These are phyloP conservation scores for Ectropis grisescens DNA, from an alignment of 1,140 invertebrate genomes.

Conservation along the genomic window DNA sequence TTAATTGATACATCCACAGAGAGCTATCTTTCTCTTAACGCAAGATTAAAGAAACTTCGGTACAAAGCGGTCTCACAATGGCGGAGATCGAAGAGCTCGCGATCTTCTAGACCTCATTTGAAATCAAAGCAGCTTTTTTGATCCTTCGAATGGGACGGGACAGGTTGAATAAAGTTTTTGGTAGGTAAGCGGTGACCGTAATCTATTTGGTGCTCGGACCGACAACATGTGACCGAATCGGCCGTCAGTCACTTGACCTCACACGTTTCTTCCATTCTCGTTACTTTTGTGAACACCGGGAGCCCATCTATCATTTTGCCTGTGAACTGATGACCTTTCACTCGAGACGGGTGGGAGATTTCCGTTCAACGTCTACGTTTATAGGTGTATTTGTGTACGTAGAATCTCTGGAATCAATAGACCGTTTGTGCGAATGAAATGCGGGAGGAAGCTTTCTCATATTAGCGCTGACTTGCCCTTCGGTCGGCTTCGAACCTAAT, in stretches of 20 bases:
- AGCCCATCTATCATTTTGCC: conserved; percentile 40
- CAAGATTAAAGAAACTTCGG: conserved; percentile 15
- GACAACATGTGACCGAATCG: conserved; percentile 24
- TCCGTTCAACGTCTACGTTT: no score
- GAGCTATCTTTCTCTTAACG: background rate
- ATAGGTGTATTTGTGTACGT: no score
- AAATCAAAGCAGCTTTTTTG: conserved; percentile 37
- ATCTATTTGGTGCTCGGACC: conserved; percentile 31
- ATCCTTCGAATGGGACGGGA: conserved; percentile 24
- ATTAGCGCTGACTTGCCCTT: no score
- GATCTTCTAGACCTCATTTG: conserved; percentile 17
- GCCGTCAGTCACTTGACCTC: conserved; percentile 31
- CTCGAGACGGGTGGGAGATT: conserved; percentile 18
- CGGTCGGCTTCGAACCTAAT: no score
- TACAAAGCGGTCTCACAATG: conserved; percentile 8
- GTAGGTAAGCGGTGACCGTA: conserved; percentile 30
- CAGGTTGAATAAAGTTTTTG: conserved; percentile 34
- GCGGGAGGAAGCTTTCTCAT: no score
- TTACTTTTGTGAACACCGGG: conserved; percentile 34
- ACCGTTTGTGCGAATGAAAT: no score
- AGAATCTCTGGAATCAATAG: no score
- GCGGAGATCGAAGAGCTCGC: conserved; percentile 3
- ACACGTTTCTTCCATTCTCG: conserved; percentile 35
- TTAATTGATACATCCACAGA: conserved; percentile 19
- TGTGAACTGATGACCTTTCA: conserved; percentile 25